Evolutionary conservation across 2,888 invertebrate species (phyloP), one percentile per base, ranked within the genome.

Genomic region (Hydrotaea cyrtoneurina): DNA sequence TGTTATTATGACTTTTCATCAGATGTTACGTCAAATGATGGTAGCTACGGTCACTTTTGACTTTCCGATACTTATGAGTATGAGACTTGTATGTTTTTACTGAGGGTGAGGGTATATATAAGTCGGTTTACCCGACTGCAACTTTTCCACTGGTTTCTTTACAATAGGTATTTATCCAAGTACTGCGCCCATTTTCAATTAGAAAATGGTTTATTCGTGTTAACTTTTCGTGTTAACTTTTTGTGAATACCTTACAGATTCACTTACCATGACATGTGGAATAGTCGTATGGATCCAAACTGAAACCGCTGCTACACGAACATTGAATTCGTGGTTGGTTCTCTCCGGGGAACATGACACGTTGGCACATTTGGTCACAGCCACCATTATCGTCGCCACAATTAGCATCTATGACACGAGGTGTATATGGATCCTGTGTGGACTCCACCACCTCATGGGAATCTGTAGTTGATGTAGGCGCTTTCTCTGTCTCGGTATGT

Each of bases 351-450:
- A 90, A 92, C 7, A 92, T 86, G 19, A 92, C 86, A 62, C 93
- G 90, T 69, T 90, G 88, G 83, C 93, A 93, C 43, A 92, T 92
- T 59, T 94, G 94, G 66, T 93, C 93, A 88, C 94, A 94, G 7
- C 93, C 93, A 11, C 93, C 93, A 55, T 90, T 90, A 82, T 93
- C 92, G 26, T 90, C 85, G 8, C 91, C 92, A 88, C 94, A 94
- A 50, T 87, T 86, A 15, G 89, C 87, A 55, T 91, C 89, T 50
- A 92, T 66, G 0, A 90, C 75, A 0, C 90, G 89, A 15, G 92
- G 90, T 0, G 90, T 86, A 57, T 89, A 91, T 0, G 90, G 89
- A 84, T 91, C 91, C 21, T 82, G 83, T 2, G 90, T 90, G 66
- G 89, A 86, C 2, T 88, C 87, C 15, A 86, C 86, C 0, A 43